Evolutionary conservation across 2,888 invertebrate species (phyloP).

Genomic region (Habroteleia sp.): DNA sequence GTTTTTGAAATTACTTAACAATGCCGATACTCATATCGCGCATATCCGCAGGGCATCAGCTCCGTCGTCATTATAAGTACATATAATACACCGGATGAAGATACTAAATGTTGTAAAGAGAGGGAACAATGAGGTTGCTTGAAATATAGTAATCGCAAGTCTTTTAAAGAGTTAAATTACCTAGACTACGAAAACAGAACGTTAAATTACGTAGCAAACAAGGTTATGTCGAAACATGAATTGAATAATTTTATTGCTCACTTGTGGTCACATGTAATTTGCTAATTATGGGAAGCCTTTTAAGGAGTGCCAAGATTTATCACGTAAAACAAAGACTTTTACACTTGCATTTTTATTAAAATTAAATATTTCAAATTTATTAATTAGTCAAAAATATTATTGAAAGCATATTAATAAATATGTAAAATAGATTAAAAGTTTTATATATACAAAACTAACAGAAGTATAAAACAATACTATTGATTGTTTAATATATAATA

Average conservation of each 20-base stretch:
- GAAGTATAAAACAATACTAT: too few relatives aligned
- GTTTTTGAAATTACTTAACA: conserved; percentile 63
- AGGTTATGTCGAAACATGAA: conserved; percentile 54
- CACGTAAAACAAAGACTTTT: conserved; percentile 44
- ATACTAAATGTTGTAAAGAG: conserved; percentile 61
- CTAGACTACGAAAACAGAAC: conserved; percentile 55
- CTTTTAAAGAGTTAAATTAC: conserved; percentile 50
- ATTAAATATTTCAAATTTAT: too few relatives aligned
- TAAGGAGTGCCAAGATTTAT: conserved; percentile 43
- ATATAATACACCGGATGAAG: conserved; percentile 64
- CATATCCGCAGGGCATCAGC: conserved; percentile 61
- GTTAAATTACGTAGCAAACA: conserved; percentile 60
- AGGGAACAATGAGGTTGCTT: conserved; percentile 58
- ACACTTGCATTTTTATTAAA: too few relatives aligned
- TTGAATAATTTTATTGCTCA: conserved; percentile 58
- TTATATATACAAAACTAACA: too few relatives aligned
- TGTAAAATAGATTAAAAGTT: too few relatives aligned
- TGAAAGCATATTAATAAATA: too few relatives aligned
- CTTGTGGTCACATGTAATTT: conserved; percentile 52
- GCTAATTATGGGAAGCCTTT: conserved; percentile 44
- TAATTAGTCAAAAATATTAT: background rate
- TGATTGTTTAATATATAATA: too few relatives aligned
- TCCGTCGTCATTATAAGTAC: conserved; percentile 61
- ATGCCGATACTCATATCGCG: conserved; percentile 64
- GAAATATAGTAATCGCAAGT: conserved; percentile 54